Evolutionary conservation across 2,113 vertebrate genomes (phyloP).

Genomic region (Ardeotis arabs): DNA sequence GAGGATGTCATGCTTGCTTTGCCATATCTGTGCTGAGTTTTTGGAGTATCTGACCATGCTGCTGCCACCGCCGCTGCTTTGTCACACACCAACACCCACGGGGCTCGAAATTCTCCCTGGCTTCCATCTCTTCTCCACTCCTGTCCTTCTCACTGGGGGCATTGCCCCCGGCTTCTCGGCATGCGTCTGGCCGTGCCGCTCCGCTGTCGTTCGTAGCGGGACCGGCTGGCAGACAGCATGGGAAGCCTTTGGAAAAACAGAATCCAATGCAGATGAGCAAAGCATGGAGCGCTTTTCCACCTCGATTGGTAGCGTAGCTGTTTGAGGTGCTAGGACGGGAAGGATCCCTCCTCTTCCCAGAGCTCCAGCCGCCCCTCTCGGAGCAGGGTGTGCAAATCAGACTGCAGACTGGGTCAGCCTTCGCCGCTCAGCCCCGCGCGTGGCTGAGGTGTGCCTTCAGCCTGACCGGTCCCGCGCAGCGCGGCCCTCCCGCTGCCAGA

Average conservation of each 20-base stretch:
- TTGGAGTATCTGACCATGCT: conserved; percentile 74
- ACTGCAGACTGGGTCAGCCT: not conserved
- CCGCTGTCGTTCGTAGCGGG: fast-evolving
- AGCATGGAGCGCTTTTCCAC: conserved; percentile 52
- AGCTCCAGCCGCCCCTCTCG: not conserved
- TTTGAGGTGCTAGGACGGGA: not conserved
- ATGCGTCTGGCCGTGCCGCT: not conserved
- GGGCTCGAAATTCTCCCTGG: conserved; percentile 80
- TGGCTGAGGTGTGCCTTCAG: not conserved
- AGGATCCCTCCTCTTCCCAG: not conserved
- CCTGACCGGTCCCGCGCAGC: not conserved
- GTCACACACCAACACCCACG: conserved; percentile 56
- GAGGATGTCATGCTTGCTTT: conserved; percentile 79
- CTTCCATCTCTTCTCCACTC: conserved; percentile 57
- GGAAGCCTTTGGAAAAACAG: conserved; percentile 2
- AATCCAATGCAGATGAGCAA: conserved; percentile 49
- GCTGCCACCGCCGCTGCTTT: conserved; percentile 75
- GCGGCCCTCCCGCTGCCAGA: fast-evolving
- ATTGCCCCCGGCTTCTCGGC: not conserved
- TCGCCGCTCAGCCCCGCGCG: fast-evolving
- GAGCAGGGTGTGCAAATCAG: not conserved
- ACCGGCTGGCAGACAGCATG: not conserved
- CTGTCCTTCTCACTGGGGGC: not conserved
- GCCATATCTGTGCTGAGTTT: conserved; percentile 74
- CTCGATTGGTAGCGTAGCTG: fast-evolving